Evolutionary conservation across 2,113 vertebrate genomes (phyloP).

Genomic region (Oxygymnocypris stewartii): DNA sequence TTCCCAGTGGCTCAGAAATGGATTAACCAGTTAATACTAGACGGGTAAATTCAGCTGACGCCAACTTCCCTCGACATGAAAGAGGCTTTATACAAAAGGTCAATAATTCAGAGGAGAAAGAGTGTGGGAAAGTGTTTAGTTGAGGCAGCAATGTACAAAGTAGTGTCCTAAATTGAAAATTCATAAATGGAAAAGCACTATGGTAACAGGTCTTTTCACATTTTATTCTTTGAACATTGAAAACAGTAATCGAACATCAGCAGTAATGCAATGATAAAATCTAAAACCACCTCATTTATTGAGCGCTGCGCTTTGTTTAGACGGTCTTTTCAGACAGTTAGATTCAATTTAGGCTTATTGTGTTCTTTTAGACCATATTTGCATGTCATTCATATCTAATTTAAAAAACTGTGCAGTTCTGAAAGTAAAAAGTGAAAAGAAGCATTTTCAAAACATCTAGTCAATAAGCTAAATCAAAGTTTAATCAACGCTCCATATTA

Average conservation of each 20-base stretch:
- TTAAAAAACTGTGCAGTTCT: not conserved
- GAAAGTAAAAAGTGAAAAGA: not conserved
- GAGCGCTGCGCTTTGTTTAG: not conserved
- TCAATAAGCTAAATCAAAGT: not conserved
- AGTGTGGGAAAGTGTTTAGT: not conserved
- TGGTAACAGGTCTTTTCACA: not conserved
- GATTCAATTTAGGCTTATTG: constrained; percentile 18
- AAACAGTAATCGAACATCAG: not conserved
- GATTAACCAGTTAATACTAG: constrained; percentile 12
- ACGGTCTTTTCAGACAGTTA: not conserved
- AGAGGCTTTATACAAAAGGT: not conserved
- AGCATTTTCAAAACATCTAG: not conserved
- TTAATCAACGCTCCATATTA: not conserved
- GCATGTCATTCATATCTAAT: not conserved
- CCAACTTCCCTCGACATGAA: not conserved
- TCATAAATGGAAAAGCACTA: not conserved
- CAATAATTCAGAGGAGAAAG: not conserved
- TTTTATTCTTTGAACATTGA: not conserved
- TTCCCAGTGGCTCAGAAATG: constrained; percentile 13
- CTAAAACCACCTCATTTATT: not conserved
- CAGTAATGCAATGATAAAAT: not conserved
- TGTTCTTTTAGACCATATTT: not conserved
- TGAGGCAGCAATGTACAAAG: not conserved
- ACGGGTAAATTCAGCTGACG: not conserved
- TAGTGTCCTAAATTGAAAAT: constrained; percentile 9